phyloP scores from a whole-genome alignment of 2,113 vertebrate genomes.

The Chamaetylas fuelleborni region DNA sequence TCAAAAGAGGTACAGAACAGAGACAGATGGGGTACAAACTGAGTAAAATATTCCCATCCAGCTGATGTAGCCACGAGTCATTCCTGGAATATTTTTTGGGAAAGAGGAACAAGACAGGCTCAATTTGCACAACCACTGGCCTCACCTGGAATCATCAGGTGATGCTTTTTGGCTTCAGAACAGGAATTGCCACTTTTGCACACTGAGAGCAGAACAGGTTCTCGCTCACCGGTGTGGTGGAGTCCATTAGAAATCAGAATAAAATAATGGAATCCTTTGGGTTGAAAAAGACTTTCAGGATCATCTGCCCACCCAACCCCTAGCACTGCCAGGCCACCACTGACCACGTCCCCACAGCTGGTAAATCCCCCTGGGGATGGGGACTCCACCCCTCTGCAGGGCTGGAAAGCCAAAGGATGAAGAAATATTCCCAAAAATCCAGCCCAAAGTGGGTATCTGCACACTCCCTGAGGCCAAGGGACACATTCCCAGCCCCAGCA shows the following conservation, averaged over 20 bases:
- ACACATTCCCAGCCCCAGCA: background rate
- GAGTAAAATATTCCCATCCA: background rate
- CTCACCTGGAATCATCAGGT: background rate
- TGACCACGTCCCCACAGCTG: too few species aligned
- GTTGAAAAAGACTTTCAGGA: background rate
- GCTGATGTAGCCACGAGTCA: background rate
- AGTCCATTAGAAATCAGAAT: background rate
- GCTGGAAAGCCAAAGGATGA: background rate
- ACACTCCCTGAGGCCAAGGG: background rate
- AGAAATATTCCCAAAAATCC: background rate
- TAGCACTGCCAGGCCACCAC: background rate
- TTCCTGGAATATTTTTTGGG: background rate
- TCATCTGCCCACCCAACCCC: background rate
- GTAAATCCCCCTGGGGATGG: background rate
- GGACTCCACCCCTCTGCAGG: background rate
- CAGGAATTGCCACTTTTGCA: background rate
- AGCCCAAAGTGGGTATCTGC: background rate
- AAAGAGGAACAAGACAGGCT: background rate
- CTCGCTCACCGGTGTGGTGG: accelerated
- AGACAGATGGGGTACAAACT: too few species aligned
- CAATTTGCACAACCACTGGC: background rate
- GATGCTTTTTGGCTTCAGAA: background rate
- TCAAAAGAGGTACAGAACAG: too few species aligned
- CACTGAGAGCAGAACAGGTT: background rate
- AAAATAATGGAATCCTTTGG: background rate